Conservation (phyloP, 2,797 vertebrate genomes). For the Tamandua tetradactyla region DNA sequence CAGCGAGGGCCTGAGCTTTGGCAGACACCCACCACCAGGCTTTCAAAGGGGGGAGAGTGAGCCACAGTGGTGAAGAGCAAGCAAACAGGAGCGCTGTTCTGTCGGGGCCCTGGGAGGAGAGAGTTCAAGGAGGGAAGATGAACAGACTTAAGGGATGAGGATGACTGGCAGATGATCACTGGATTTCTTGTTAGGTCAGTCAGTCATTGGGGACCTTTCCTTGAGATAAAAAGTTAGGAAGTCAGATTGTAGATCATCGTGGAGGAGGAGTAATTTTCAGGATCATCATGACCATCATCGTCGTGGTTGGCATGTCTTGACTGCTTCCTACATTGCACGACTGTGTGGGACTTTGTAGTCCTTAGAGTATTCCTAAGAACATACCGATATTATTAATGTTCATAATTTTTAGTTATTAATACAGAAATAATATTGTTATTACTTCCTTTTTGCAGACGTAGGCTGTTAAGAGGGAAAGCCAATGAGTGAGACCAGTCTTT, state of each 20-base stretch:
- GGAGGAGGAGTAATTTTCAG: not conserved
- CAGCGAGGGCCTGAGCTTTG: not conserved
- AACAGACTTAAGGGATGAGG: not conserved
- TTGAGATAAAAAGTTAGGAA: not conserved
- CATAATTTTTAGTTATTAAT: not conserved
- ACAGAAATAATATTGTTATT: not conserved
- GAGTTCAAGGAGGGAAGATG: not conserved
- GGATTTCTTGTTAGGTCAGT: not conserved
- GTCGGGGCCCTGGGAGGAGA: not conserved
- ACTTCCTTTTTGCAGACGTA: not conserved
- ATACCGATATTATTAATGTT: not conserved
- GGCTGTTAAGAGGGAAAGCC: not conserved
- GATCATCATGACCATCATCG: not conserved
- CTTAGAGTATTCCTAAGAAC: not conserved
- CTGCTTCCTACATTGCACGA: not conserved
- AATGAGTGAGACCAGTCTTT: not conserved
- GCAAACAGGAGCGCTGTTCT: not conserved
- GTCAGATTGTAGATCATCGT: not conserved
- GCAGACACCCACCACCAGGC: not conserved
- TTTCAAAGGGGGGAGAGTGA: not conserved
- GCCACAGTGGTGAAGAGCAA: not conserved
- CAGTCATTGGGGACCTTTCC: not conserved
- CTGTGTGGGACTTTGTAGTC: not conserved
- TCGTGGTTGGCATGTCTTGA: fast-evolving
- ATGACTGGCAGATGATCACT: not conserved